A percentile compares a stretch with the other conserved stretches of the same genome.
phyloP scores from a whole-genome alignment of 2,797 vertebrate genomes.

The Brachymystax lenok region DNA sequence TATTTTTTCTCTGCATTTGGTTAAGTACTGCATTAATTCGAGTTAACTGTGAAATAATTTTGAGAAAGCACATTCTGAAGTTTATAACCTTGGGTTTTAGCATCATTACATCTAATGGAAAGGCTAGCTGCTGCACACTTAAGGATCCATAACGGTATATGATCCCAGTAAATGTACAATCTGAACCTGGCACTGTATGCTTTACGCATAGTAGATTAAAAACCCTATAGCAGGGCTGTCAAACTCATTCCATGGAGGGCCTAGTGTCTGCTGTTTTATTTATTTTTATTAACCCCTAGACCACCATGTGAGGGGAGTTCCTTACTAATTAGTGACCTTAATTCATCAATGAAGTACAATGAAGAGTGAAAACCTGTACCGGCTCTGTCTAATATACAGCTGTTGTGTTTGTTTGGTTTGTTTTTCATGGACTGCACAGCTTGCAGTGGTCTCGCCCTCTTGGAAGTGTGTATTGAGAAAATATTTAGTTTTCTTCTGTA shows the following conservation, averaged over 20 bases:
- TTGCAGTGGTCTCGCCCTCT: constrained; percentile 20
- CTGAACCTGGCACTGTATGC: background rate
- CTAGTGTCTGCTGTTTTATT: too few species aligned
- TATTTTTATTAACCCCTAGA: background rate
- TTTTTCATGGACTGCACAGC: constrained; percentile 3
- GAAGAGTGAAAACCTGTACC: too few species aligned
- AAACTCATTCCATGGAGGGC: too few species aligned
- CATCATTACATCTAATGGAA: background rate
- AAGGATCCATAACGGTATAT: constrained; percentile 3
- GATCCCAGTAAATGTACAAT: constrained; percentile 7
- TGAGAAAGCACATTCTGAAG: constrained; percentile 6
- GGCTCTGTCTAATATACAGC: too few species aligned
- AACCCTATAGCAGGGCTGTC: background rate
- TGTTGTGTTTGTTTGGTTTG: constrained; percentile 16
- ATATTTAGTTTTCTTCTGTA: constrained; percentile 11
- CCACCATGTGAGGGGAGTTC: background rate
- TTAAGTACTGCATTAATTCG: constrained; percentile 3
- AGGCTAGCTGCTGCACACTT: constrained; percentile 8
- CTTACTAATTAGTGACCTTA: background rate
- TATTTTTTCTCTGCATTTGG: background rate
- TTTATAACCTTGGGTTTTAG: constrained; percentile 16
- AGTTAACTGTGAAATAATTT: constrained; percentile 33
- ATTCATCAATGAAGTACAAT: too few species aligned
- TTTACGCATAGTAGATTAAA: background rate
- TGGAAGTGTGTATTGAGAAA: constrained; percentile 25